A percentile compares a stretch with the other conserved stretches of the same genome.
Evolutionary conservation across 2,797 vertebrate genomes (phyloP).

Genomic region (Carduelis carduelis): DNA sequence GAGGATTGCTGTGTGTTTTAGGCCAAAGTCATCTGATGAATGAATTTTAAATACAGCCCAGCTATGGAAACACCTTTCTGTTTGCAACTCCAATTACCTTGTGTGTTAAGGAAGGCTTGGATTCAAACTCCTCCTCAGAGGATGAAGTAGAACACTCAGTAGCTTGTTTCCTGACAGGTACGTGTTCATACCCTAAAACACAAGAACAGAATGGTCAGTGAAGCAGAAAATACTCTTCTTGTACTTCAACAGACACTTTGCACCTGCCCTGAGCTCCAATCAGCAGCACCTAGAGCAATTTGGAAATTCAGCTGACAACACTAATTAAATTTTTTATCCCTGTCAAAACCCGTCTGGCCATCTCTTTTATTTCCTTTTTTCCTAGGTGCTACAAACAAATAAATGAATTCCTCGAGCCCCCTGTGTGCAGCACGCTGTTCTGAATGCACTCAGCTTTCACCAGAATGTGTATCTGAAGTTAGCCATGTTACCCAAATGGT

Average conservation of each 20-base stretch:
- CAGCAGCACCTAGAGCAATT: slow-evolving; percentile 59
- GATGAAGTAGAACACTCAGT: slow-evolving; percentile 52
- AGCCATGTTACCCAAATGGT: slow-evolving; percentile 77
- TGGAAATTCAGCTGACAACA: slow-evolving; percentile 38
- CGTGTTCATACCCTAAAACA: slow-evolving; percentile 50
- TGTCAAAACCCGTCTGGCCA: slow-evolving; percentile 54
- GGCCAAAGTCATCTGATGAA: not conserved
- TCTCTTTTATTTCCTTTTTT: not conserved
- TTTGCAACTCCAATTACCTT: slow-evolving; percentile 66
- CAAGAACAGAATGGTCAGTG: slow-evolving; percentile 24
- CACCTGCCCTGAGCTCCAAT: slow-evolving; percentile 63
- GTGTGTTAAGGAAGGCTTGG: slow-evolving; percentile 48
- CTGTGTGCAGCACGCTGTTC: slow-evolving; percentile 6
- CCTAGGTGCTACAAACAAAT: slow-evolving; percentile 38
- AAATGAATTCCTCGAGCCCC: slow-evolving; percentile 68
- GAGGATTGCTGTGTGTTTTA: not conserved
- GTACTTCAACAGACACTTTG: not conserved
- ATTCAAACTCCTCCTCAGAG: slow-evolving; percentile 77
- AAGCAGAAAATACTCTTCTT: not conserved
- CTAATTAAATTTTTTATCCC: slow-evolving; percentile 69
- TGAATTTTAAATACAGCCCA: not conserved
- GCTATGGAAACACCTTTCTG: not conserved
- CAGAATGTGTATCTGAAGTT: slow-evolving; percentile 80
- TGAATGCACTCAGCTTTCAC: slow-evolving; percentile 76
- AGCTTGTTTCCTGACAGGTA: slow-evolving; percentile 12